Percentiles rank a stretch among this genome's conserved stretches.
Evolutionary conservation across 2,113 vertebrate genomes (phyloP).

Genomic region (Chionodraco myersi): DNA sequence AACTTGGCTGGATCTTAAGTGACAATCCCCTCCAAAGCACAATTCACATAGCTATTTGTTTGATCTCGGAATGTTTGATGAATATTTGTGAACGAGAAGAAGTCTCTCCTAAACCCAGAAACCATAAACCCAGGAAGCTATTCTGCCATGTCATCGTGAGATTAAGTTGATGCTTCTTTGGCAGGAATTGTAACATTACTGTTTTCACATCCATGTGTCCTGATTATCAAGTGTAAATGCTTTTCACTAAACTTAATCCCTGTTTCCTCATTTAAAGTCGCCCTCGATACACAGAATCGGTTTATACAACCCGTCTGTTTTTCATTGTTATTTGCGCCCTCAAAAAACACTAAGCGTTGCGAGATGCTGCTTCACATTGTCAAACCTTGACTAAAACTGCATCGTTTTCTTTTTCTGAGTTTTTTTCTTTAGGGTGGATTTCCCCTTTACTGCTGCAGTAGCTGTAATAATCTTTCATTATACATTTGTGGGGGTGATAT

Average conservation of each 20-base stretch:
- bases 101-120: constrained; percentile 3
- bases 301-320: constrained; percentile 61
- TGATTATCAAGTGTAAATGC: neutral
- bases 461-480: constrained; percentile 17
- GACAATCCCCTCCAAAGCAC: constrained; percentile 31
- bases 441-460: constrained; percentile 37
- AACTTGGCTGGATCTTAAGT: constrained; percentile 24
- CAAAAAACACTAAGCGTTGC: constrained; percentile 15
- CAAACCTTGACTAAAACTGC: constrained; percentile 24
- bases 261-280: constrained; percentile 29
- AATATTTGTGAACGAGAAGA: constrained; percentile 42
- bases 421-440: constrained; percentile 26
- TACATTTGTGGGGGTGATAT: constrained; percentile 19
- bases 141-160: constrained; percentile 12
- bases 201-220: constrained; percentile 5
- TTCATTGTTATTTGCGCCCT: constrained; percentile 49
- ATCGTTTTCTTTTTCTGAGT: neutral
- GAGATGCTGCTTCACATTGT: constrained; percentile 37
- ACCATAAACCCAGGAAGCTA: constrained; percentile 7
- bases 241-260: neutral
- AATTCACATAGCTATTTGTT: constrained; percentile 56
- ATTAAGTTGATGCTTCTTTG: constrained; percentile 1
- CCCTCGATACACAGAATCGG: constrained; percentile 1
- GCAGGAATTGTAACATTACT: neutral
- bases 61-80: constrained; percentile 38